phyloP scores from a whole-genome alignment of 2,888 invertebrate genomes.

The Liodrosophila aerea region DNA sequence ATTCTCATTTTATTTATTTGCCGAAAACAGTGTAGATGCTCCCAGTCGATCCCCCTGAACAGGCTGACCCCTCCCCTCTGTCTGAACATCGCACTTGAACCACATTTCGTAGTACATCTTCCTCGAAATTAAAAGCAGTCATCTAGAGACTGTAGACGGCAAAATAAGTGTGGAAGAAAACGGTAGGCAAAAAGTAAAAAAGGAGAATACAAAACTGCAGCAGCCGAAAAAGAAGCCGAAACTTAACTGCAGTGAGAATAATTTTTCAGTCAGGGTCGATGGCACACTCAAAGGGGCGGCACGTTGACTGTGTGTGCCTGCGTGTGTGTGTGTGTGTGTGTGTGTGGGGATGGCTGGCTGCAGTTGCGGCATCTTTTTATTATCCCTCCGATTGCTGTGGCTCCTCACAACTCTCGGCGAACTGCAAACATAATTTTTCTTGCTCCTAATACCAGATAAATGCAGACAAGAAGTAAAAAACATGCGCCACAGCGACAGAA shows the following conservation, averaged over 20 bases:
- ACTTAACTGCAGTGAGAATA: slow-evolving; percentile 41
- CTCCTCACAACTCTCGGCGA: slow-evolving; percentile 2
- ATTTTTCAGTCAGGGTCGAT: slow-evolving; percentile 63
- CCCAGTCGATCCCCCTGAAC: neutral
- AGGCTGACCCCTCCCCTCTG: neutral
- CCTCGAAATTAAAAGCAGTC: slow-evolving; percentile 7
- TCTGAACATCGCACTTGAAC: slow-evolving; percentile 40
- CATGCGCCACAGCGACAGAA: slow-evolving; percentile 34
- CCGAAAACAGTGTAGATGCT: slow-evolving; percentile 1
- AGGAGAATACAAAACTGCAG: slow-evolving; percentile 9
- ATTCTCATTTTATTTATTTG: too few species aligned
- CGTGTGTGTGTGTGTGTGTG: too few species aligned
- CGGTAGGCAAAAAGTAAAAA: too few species aligned
- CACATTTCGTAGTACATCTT: slow-evolving; percentile 4
- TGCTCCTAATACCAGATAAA: slow-evolving; percentile 67
- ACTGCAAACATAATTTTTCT: slow-evolving; percentile 68
- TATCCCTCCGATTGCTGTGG: slow-evolving; percentile 10
- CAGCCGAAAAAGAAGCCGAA: slow-evolving; percentile 6
- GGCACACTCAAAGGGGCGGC: slow-evolving; percentile 23
- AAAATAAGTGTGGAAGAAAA: too few species aligned
- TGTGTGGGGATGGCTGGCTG: too few species aligned
- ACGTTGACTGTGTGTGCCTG: too few species aligned
- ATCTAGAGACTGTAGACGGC: too few species aligned
- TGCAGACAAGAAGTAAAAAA: slow-evolving; percentile 57
- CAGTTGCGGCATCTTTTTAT: slow-evolving; percentile 41